Percentiles rank a stretch among this genome's conserved stretches.
phyloP scores from a whole-genome alignment of 2,113 vertebrate species.

The Chloroceryle aenea region DNA sequence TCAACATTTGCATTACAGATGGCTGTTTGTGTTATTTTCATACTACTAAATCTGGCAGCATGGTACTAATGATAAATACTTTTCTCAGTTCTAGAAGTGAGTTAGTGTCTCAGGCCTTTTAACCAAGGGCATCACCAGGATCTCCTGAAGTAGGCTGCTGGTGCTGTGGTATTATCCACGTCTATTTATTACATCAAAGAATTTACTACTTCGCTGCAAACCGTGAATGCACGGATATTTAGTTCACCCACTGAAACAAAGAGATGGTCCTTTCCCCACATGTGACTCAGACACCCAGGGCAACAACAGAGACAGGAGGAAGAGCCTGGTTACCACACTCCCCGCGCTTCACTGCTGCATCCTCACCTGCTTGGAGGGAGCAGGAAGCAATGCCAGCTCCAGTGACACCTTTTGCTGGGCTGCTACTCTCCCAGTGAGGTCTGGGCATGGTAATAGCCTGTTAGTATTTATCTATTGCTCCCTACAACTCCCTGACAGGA shows the following conservation, averaged over 20 bases:
- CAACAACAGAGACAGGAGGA: background rate
- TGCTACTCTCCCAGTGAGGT: background rate
- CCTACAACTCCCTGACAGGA: no score
- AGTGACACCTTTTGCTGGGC: background rate
- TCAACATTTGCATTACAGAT: conserved; percentile 69
- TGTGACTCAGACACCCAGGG: background rate
- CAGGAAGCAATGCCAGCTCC: background rate
- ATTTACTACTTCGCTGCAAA: background rate
- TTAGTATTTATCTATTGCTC: no score
- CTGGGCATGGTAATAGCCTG: background rate
- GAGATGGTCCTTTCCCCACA: background rate
- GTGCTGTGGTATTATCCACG: background rate
- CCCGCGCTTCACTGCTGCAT: background rate
- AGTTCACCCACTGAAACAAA: background rate
- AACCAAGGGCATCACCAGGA: background rate
- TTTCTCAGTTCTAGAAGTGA: background rate
- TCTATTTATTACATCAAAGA: background rate
- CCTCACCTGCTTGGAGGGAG: background rate
- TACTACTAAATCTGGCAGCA: conserved; percentile 13
- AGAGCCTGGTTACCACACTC: background rate
- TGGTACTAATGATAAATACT: background rate
- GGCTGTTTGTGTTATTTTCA: conserved; percentile 34
- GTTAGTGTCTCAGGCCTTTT: background rate
- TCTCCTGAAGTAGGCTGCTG: background rate
- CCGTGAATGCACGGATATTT: background rate